A percentile compares a stretch with the other conserved stretches of the same genome.
These are phyloP conservation scores for Amphipoea lucens DNA, from an alignment of 2,888 invertebrate genomes.

Conservation along the genomic window DNA sequence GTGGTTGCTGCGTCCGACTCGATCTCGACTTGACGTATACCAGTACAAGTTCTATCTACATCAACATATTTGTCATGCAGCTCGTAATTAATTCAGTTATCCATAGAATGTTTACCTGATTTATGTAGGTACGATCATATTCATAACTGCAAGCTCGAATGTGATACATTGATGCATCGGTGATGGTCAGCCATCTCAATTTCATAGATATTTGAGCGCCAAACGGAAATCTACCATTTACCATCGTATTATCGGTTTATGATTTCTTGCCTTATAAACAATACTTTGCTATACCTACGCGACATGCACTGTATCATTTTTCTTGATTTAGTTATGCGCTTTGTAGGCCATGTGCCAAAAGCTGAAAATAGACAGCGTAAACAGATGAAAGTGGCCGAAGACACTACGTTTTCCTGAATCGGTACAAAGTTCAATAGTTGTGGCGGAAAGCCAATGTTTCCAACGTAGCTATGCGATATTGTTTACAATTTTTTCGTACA, in stretches of 20 bases:
- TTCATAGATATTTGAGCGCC: slow-evolving; percentile 40
- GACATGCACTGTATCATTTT: slow-evolving; percentile 59
- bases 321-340: slow-evolving; percentile 54
- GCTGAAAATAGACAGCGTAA: slow-evolving; percentile 81
- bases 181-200: slow-evolving; percentile 13
- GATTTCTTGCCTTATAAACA: slow-evolving; percentile 28
- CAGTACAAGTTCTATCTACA: slow-evolving; percentile 15
- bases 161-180: slow-evolving; percentile 37
- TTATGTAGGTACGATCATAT: slow-evolving; percentile 34
- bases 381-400: slow-evolving; percentile 82
- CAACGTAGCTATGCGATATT: slow-evolving; percentile 70
- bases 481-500: slow-evolving; percentile 68
- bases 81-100: slow-evolving; percentile 36
- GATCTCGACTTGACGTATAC: slow-evolving; percentile 21
- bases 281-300: slow-evolving; percentile 39
- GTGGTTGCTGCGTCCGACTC: slow-evolving; percentile 63
- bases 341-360: slow-evolving; percentile 78
- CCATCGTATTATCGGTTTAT: slow-evolving; percentile 25
- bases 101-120: slow-evolving; percentile 32
- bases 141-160: slow-evolving; percentile 37
- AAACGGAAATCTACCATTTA: slow-evolving; percentile 45
- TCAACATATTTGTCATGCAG: slow-evolving; percentile 34
- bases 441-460: slow-evolving; percentile 84
- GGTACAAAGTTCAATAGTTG: slow-evolving; percentile 86
- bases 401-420: slow-evolving; percentile 84